phyloP scores from a whole-genome alignment of 2,797 vertebrate genomes.

The Esox masquinongy region DNA sequence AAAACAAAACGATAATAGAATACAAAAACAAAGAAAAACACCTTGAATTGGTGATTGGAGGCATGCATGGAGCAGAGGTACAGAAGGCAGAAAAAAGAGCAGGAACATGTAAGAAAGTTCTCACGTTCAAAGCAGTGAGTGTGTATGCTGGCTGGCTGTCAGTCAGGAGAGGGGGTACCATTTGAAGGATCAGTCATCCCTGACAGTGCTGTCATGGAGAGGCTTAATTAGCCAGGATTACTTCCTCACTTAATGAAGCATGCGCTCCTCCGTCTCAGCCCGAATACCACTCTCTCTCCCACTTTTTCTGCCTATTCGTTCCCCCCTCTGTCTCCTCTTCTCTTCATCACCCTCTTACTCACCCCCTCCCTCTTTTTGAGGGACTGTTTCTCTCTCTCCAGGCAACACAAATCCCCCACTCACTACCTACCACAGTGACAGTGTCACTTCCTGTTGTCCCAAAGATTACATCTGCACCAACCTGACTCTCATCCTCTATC shows the following conservation, averaged over 20 bases:
- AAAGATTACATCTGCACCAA: slow-evolving; percentile 1
- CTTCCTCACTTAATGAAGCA: slow-evolving; percentile 81
- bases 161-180: slow-evolving; percentile 72
- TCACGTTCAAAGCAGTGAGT: slow-evolving; percentile 74
- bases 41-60: slow-evolving; percentile 67
- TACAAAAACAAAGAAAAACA: slow-evolving; percentile 66
- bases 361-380: slow-evolving; percentile 18
- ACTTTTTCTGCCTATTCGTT: slow-evolving; percentile 24
- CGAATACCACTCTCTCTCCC: slow-evolving; percentile 58
- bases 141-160: slow-evolving; percentile 70
- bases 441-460: slow-evolving; percentile 60
- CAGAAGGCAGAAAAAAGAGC: slow-evolving; percentile 50
- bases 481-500: background rate
- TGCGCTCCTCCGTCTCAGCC: slow-evolving; percentile 71
- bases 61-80: slow-evolving; percentile 26
- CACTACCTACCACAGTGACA: slow-evolving; percentile 56
- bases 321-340: slow-evolving; percentile 28
- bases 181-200: slow-evolving; percentile 81
- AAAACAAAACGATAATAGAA: slow-evolving; percentile 62
- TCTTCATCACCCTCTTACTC: slow-evolving; percentile 8
- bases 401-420: slow-evolving; percentile 55
- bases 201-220: slow-evolving; percentile 81
- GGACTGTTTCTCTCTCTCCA: slow-evolving; percentile 28
- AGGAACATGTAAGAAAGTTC: slow-evolving; percentile 74
- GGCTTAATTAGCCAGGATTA: slow-evolving; percentile 82